Conservation (phyloP, 2,113 vertebrate genomes). For the Lophochroa leadbeateri region DNA sequence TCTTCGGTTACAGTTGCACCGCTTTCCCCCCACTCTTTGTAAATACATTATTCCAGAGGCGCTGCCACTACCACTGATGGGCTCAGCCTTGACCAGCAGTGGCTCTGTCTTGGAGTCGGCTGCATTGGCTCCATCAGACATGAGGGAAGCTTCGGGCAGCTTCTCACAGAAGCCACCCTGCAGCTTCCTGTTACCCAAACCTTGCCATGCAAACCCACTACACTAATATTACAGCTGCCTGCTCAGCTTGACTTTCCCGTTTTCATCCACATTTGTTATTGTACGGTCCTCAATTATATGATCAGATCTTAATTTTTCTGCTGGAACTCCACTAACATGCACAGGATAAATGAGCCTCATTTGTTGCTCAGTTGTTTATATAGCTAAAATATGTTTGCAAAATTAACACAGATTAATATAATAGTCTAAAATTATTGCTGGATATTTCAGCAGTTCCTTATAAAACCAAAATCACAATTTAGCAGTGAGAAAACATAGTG, state of each 20-base stretch:
- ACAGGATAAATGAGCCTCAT: neutral
- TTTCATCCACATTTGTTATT: neutral
- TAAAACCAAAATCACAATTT: neutral
- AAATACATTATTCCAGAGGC: neutral
- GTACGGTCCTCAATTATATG: neutral
- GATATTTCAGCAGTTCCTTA: neutral
- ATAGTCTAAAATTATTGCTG: neutral
- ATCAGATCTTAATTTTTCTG: neutral
- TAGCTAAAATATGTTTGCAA: neutral
- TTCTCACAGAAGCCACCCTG: neutral
- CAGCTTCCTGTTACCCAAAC: neutral
- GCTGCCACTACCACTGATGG: neutral
- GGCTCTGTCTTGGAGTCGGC: neutral
- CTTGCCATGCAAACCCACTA: neutral
- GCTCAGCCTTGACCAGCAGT: no score
- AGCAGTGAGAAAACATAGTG: neutral
- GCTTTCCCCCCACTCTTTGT: neutral
- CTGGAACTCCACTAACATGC: neutral
- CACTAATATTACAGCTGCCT: neutral
- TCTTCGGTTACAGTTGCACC: neutral
- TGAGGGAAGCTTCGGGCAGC: neutral
- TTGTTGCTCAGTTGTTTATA: neutral
- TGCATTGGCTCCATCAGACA: neutral
- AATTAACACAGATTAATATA: neutral
- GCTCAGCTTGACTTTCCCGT: neutral